Percentiles rank a stretch among this genome's conserved stretches.
Conservation (phyloP, 2,797 vertebrate genomes). For the Yasuhikotakia modesta region DNA sequence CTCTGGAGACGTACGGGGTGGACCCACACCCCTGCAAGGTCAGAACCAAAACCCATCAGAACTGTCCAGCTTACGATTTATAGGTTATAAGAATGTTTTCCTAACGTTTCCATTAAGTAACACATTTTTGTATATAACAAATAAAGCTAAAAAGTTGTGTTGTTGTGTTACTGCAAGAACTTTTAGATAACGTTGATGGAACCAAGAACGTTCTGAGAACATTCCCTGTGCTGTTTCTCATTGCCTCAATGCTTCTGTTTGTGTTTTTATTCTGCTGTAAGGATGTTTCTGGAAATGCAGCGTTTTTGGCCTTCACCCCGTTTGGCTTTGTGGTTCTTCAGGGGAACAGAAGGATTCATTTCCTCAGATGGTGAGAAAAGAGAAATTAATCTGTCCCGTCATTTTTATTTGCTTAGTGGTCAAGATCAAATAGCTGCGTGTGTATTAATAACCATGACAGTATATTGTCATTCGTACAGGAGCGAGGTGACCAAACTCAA, state of each 20-base stretch:
- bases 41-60: conserved; percentile 29
- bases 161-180: too few species aligned
- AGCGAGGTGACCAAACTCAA: conserved; percentile 95
- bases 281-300: conserved; percentile 95
- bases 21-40: conserved; percentile 98
- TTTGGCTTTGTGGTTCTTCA: conserved; percentile 96
- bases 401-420: conserved; percentile 27
- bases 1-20: conserved; percentile 94
- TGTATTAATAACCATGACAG: conserved; percentile 39
- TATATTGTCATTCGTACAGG: conserved; percentile 72
- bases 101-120: too few species aligned
- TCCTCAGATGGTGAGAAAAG: conserved; percentile 92
- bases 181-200: too few species aligned
- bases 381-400: conserved; percentile 14
- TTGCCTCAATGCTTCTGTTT: background rate
- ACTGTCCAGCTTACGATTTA: background rate
- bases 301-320: conserved; percentile 94
- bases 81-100: too few species aligned
- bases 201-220: too few species aligned
- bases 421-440: conserved; percentile 29
- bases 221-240: too few species aligned
- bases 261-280: conserved; percentile 64
- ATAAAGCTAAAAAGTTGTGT: too few species aligned
- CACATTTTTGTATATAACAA: too few species aligned
- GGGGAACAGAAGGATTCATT: conserved; percentile 94